Percentiles rank a stretch among this genome's conserved stretches.
These are phyloP conservation scores for Myripristis jacobus DNA, from an alignment of 2,797 vertebrate genomes.

Conservation along the genomic window DNA sequence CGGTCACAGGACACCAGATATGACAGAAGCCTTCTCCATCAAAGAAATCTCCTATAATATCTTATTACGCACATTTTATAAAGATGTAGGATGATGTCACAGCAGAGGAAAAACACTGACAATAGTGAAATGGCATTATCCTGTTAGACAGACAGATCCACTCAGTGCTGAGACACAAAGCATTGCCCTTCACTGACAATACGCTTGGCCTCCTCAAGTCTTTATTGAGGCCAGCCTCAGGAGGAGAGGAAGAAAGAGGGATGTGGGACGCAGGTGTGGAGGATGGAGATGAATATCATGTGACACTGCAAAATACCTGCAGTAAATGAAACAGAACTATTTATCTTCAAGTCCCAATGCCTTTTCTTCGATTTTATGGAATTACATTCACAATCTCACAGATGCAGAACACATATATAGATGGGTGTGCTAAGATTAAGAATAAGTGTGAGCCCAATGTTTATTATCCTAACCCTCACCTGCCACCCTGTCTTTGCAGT, in stretches of 20 bases:
- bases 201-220: conserved; percentile 39
- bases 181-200: conserved; percentile 57
- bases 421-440: conserved; percentile 8
- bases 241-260: conserved; percentile 39
- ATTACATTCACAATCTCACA: no score
- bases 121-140: neutral
- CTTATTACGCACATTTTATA: neutral
- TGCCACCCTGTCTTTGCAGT: no score
- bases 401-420: conserved; percentile 22
- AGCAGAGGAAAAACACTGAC: conserved; percentile 24
- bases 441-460: conserved; percentile 11
- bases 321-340: conserved; percentile 33
- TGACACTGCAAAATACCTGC: conserved; percentile 60
- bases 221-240: conserved; percentile 65
- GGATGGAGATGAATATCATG: conserved; percentile 55
- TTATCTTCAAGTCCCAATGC: conserved; percentile 19
- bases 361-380: conserved; percentile 24
- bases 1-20: conserved; percentile 1
- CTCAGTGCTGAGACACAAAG: conserved; percentile 42
- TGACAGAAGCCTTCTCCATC: conserved; percentile 10
- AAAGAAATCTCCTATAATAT: conserved; percentile 10
- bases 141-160: neutral
- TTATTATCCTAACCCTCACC: conserved; percentile 58
- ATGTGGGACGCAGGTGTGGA: conserved; percentile 67
- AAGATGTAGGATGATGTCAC: conserved; percentile 11